Evolutionary conservation across 2,888 invertebrate species (phyloP).

Genomic region (Pinctada fucata): DNA sequence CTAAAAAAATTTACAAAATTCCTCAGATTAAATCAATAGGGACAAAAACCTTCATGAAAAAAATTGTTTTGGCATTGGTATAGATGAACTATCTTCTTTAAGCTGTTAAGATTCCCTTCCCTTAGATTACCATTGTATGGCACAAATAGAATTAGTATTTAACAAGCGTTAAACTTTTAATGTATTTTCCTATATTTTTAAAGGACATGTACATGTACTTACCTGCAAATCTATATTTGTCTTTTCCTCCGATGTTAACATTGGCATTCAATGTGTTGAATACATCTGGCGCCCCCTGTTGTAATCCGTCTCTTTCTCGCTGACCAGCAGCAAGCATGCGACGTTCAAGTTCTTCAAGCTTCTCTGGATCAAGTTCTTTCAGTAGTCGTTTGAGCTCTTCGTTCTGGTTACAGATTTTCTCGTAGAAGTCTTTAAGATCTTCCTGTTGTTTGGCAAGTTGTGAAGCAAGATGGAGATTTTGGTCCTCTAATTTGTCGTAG

Average conservation of each 20-base stretch:
- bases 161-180: too few species aligned
- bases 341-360: slow-evolving; percentile 66
- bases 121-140: too few species aligned
- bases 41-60: too few species aligned
- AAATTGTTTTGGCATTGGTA: too few species aligned
- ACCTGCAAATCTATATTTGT: slow-evolving; percentile 60
- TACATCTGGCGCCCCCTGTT: slow-evolving; percentile 48
- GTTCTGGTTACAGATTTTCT: slow-evolving; percentile 67
- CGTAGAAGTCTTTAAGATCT: slow-evolving; percentile 72
- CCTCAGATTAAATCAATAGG: background rate
- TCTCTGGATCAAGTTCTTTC: slow-evolving; percentile 66
- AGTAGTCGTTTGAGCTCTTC: slow-evolving; percentile 69
- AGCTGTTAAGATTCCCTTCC: too few species aligned
- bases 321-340: slow-evolving; percentile 51
- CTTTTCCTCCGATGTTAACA: slow-evolving; percentile 50
- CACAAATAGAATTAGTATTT: too few species aligned
- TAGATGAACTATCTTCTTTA: too few species aligned
- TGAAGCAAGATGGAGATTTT: slow-evolving; percentile 74
- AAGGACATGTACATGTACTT: slow-evolving; percentile 1
- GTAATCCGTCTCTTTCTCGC: slow-evolving; percentile 50
- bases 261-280: slow-evolving; percentile 60
- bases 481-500: slow-evolving; percentile 75
- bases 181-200: too few species aligned
- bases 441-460: slow-evolving; percentile 73
- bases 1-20: slow-evolving; percentile 26